Conservation (phyloP, 2,113 vertebrate genomes). For the Triplophysa siluroides region DNA sequence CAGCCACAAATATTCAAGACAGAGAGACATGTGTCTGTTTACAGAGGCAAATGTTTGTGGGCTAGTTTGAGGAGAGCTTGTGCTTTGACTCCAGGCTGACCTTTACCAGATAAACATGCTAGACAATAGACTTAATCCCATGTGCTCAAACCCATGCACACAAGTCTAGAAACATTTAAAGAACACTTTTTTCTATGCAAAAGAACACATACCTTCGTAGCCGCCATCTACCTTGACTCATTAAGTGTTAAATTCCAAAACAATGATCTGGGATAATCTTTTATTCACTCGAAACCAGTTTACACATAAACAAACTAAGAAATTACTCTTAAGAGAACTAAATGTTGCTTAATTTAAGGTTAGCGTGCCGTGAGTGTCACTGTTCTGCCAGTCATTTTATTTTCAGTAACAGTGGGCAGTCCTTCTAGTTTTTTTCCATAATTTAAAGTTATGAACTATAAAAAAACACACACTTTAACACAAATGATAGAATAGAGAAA, state of each 20-base stretch:
- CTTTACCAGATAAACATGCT: slow-evolving; percentile 46
- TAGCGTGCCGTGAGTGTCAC: slow-evolving; percentile 16
- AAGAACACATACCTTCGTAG: not conserved
- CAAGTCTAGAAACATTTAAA: not conserved
- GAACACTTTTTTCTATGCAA: not conserved
- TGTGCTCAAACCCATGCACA: slow-evolving; percentile 33
- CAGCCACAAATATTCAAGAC: slow-evolving; percentile 20
- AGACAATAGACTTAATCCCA: slow-evolving; percentile 26
- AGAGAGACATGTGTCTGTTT: not conserved
- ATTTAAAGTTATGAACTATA: slow-evolving; percentile 16
- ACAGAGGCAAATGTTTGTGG: slow-evolving; percentile 27
- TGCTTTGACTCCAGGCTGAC: slow-evolving; percentile 27
- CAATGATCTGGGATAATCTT: too few species aligned
- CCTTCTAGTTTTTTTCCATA: slow-evolving; percentile 22
- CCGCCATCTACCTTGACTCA: too few species aligned
- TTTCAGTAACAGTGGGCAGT: slow-evolving; percentile 1
- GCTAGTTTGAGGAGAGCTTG: slow-evolving; percentile 12
- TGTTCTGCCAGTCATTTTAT: slow-evolving; percentile 9
- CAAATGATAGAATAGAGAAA: slow-evolving; percentile 38
- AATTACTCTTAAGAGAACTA: not conserved
- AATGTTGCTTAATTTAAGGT: not conserved
- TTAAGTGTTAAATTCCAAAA: too few species aligned
- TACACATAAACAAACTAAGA: not conserved
- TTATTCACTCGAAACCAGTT: too few species aligned
- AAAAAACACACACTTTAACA: slow-evolving; percentile 20